Evolutionary conservation across 2,113 vertebrate species (phyloP), one percentile per base, ranked within the genome.

Genomic region (Grus americana): DNA sequence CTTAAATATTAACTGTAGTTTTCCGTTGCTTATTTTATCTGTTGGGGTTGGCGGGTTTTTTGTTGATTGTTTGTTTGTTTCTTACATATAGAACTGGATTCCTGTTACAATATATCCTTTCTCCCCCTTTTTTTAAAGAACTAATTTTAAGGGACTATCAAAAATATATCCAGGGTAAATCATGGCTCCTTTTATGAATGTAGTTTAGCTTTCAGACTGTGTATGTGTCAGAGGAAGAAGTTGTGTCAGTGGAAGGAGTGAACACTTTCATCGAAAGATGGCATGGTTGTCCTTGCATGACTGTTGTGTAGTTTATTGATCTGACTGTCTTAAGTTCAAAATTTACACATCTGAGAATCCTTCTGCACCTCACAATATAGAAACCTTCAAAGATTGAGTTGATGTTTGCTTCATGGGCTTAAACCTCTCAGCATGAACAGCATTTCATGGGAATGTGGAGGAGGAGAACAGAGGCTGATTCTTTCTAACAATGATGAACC

Each of bases 331-430:
- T 94, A 94, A 93, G 74, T 93, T 76, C 79, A 85, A 72, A 97
- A 96, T 90, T 95, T 96, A 84, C 95, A 95, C 86, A 95, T 93
- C 93, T 97, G 70, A 96, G 88, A 94, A 91, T 88, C 71, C 52
- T 92, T 93, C 84, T 91, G 87, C 57, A 95, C 91, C 42, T 96
- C 75, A 70, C 34, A 76, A 74, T 91, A 55, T 19, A 91, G 68
- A 94, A 95, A 70, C 79, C 84, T 97, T 97, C 85, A 94, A 96
- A 96, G 90, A 82, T 29, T 58, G 47, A 92, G 46, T 19, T 92
- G 85, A 20, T 79, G 66, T 73, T 95, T 95, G 42, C 73, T 83
- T 75, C 86, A 36, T 92, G 70, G n/a, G 57, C 85, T 84, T 96
- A 86, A 91, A 93, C 44, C 93, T 94, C 80, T 78, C 88, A 66